A percentile compares a stretch with the other conserved stretches of the same genome.
Evolutionary conservation across 2,113 vertebrate genomes (phyloP).

Genomic region (Pollimyrus isidori): DNA sequence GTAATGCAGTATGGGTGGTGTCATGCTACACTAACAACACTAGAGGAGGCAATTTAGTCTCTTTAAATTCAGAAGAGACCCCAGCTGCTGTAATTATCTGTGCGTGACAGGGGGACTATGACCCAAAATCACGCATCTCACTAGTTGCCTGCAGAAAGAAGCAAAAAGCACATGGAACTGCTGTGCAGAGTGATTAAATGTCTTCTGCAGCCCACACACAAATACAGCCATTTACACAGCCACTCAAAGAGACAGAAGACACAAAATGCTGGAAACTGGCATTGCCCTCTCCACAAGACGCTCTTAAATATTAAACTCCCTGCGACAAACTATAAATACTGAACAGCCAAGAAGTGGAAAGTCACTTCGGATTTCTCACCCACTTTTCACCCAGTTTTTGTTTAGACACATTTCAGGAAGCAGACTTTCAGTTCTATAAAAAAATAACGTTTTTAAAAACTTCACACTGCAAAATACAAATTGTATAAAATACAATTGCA

Average conservation of each 20-base stretch:
- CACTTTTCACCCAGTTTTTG: neutral
- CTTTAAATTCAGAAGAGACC: neutral
- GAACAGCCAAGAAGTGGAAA: neutral
- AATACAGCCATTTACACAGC: neutral
- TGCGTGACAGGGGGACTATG: too few species aligned
- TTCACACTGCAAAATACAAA: neutral
- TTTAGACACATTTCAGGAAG: neutral
- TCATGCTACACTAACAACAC: neutral
- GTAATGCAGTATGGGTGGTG: neutral
- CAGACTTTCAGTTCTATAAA: neutral
- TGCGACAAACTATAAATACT: neutral
- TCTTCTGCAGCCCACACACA: neutral
- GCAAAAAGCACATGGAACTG: neutral
- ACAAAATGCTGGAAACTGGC: neutral
- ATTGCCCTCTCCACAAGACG: neutral
- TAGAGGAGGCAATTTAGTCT: slow-evolving; percentile 14
- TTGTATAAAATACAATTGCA: neutral
- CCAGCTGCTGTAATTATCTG: neutral
- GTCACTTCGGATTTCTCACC: neutral
- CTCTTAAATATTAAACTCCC: neutral
- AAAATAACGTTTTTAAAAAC: neutral
- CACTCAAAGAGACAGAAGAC: neutral
- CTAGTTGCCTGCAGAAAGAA: neutral
- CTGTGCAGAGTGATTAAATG: neutral
- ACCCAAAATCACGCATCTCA: neutral